Base-by-base conservation (phyloP, 2,113 vertebrate species). In the Manacus vitellinus region DNA sequence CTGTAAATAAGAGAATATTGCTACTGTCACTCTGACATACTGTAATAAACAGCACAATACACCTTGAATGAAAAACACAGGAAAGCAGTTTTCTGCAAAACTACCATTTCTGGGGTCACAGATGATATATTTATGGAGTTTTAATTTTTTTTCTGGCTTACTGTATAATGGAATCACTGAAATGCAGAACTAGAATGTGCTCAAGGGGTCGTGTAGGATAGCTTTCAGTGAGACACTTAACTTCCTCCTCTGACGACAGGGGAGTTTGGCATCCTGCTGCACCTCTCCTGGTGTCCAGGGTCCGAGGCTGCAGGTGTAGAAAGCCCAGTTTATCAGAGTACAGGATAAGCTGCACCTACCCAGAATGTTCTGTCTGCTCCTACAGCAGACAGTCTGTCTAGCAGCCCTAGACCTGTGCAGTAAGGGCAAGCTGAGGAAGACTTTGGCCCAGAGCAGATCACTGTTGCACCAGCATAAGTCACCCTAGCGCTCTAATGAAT, bases 1-100 rank as follows among this genome's bases (percentile, higher is more conserved):
- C 88, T 73, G 97, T 97, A 97, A 97, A 97, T 97, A 97, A 96
- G 77, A 96, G 90, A 97, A 94, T 96, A 97, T 97, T 93, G 90
- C 75, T 88, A 96, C 93, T 97, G 96, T 93, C 94, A 93, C 82
- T 89, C 94, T 94, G 94, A 94, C 93, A 94, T 72, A 70, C 77
- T 75, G 68, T 96, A 97, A 96, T 89, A 81, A 95, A 96, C 93
- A 73, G 63, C 72, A 93, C 70, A 94, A 84, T 83, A 83, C 3
- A 4, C 56, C 54, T 81, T 89, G 96, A 96, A 97, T 92, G 80
- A 95, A 96, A 96, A 97, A 61, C 14, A 62, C 65, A 56, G 67
- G 66, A 79, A 88, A 96, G 85, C 31, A 59, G 41, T 78, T 94
- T 78, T 94, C 88, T 89, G 71, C 62, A 95, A 75, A 94, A 72